These are phyloP conservation scores for Bettongia penicillata DNA, from an alignment of 2,113 vertebrate genomes.

Conservation along the genomic window DNA sequence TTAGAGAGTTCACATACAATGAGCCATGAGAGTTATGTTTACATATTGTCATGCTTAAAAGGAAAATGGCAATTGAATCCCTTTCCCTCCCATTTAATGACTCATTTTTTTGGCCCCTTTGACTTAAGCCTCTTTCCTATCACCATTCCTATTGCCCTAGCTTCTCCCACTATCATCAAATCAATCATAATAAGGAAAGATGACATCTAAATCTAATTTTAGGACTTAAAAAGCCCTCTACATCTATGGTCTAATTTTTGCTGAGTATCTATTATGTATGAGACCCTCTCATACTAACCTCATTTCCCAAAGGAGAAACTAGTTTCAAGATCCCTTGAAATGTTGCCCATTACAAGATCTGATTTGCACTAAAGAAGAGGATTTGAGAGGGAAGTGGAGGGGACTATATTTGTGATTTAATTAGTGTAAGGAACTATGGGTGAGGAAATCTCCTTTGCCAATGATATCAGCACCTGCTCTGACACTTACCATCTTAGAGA, in stretches of 20 bases:
- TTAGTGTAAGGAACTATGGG: neutral
- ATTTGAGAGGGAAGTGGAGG: neutral
- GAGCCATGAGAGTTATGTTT: neutral
- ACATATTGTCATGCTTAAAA: neutral
- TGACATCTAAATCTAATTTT: neutral
- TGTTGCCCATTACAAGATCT: neutral
- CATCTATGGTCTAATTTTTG: neutral
- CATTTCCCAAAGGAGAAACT: neutral
- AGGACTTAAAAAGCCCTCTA: neutral
- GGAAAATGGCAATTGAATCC: neutral
- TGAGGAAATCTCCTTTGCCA: neutral
- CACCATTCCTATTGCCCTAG: neutral
- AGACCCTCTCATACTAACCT: neutral
- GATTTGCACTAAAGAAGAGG: neutral
- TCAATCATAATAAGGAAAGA: neutral
- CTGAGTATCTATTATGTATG: no score
- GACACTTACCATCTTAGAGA: neutral
- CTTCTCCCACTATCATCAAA: neutral
- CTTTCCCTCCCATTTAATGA: neutral
- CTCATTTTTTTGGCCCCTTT: neutral
- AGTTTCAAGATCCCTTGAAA: neutral
- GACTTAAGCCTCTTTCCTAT: neutral
- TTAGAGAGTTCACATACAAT: neutral
- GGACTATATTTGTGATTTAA: neutral
- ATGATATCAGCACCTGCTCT: neutral